Percentiles rank a stretch among this genome's conserved stretches.
Conservation (phyloP, 1,140 invertebrate species). For the Agrilus planipennis region DNA sequence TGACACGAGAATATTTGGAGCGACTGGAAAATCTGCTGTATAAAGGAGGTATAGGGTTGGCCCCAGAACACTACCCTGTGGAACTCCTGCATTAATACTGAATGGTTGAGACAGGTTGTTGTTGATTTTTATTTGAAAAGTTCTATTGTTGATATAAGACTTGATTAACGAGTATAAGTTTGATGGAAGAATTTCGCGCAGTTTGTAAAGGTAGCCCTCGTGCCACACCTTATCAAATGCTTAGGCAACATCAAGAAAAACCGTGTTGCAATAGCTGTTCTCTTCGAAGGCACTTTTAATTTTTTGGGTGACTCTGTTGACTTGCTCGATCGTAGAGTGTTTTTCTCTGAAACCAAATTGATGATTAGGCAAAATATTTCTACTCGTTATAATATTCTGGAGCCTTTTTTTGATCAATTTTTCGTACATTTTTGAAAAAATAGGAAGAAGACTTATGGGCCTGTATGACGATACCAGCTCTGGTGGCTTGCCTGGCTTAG, state of each 20-base stretch:
- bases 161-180: constrained; percentile 13
- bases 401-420: constrained; percentile 21
- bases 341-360: constrained; percentile 25
- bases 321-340: constrained; percentile 24
- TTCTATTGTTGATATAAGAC: constrained; percentile 11
- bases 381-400: constrained; percentile 10
- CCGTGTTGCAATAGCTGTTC: constrained; percentile 22
- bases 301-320: constrained; percentile 15
- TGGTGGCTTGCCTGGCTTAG: constrained; percentile 21
- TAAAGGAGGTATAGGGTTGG: constrained; percentile 21
- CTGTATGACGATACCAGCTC: constrained; percentile 21
- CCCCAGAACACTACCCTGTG: constrained; percentile 18
- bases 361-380: constrained; percentile 6
- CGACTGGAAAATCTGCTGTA: too few relatives aligned
- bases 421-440: constrained; percentile 24
- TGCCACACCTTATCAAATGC: constrained; percentile 28
- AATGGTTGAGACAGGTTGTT: constrained; percentile 9
- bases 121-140: constrained; percentile 10
- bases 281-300: constrained; percentile 19
- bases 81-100: constrained; percentile 15
- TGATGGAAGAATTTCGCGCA: constrained; percentile 11
- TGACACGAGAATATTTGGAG: too few relatives aligned
- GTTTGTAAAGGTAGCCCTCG: constrained; percentile 12
- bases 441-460: constrained; percentile 24
- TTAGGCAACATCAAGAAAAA: constrained; percentile 22